phyloP scores from a whole-genome alignment of 2,888 invertebrate species.

The Nymphalis urticae region DNA sequence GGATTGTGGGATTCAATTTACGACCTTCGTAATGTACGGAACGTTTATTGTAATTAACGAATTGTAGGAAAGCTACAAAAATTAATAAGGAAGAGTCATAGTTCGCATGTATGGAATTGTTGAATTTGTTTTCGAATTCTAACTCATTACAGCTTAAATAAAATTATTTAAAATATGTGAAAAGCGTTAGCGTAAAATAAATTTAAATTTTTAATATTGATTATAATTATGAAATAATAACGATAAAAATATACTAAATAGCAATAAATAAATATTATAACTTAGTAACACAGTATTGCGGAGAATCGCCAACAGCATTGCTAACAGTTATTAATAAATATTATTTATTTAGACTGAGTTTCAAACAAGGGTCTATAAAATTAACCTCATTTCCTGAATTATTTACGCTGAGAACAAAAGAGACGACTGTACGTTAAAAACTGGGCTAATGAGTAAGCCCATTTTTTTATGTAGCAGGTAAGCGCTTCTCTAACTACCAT shows the following conservation, averaged over 20 bases:
- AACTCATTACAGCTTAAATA: no score
- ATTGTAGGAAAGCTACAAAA: neutral
- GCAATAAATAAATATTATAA: neutral
- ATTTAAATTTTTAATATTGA: no score
- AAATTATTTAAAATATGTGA: no score
- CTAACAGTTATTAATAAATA: constrained; percentile 2
- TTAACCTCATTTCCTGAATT: constrained; percentile 24
- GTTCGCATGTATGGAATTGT: neutral
- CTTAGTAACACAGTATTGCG: neutral
- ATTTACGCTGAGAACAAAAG: constrained; percentile 25
- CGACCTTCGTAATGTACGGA: constrained; percentile 28
- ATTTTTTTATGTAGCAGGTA: constrained; percentile 20
- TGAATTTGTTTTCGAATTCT: neutral
- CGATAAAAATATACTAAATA: no score
- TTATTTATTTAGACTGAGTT: neutral
- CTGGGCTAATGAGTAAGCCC: constrained; percentile 28
- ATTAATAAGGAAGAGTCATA: neutral
- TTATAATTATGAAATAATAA: no score
- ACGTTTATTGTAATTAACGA: constrained; percentile 17
- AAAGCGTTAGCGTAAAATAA: no score
- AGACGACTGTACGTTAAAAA: constrained; percentile 22
- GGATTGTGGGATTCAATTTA: constrained; percentile 37
- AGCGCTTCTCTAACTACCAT: constrained; percentile 9
- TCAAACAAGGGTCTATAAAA: constrained; percentile 15
- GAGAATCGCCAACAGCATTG: neutral